Evolutionary conservation across 35 echinoderm and acorn worm genomes (phyloP), one percentile per base, ranked within the genome.

Genomic region (Chiridota heheva): DNA sequence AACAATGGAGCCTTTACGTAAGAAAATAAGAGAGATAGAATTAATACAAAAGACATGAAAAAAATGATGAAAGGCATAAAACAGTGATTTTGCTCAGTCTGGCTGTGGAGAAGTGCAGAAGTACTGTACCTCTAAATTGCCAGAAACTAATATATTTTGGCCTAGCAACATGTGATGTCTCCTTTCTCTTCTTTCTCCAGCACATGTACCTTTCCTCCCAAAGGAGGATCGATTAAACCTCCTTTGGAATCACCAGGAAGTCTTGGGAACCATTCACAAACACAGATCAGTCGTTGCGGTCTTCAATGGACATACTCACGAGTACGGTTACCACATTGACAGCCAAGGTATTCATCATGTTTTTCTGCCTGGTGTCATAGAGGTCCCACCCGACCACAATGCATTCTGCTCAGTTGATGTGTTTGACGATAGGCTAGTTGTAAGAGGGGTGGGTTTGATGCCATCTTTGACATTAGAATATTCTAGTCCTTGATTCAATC

Each of bases 191-290:
- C 13, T 33, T 26, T 58, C 82, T 90, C 20, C 84, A 97, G 93
- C 77, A 39, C 93, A 97, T 73, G 63, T 82, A n/a, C 83, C 93
- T 26, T 42, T 97, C 48, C 49, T 39, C 36, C 77, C 69, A 16
- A 35, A 58, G 7, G 51, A 24, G 3, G 35, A 58, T 29, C 28
- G 42, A 1, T 34, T 63, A 3, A 87, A 84, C 56, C 88, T 97
- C 0, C 58, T 82, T 1, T 97, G 93, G 93, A 87, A 97, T 66
- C 82, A 91, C 72, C 36, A 91, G 35, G 78, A 91, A 22, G 84
- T 91, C 13, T 72, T 91, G 2, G 47, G 63, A 20, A 7, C 85
- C 42, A 36, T 97, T 1, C 84, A 84, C 24, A 12, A 81, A 40
- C 88, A 60, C 36, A 72, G 45, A 0, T 86, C 82, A 32, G 93